Evolutionary conservation across 2,888 invertebrate genomes (phyloP).

Genomic region (Palloptera scutellata): DNA sequence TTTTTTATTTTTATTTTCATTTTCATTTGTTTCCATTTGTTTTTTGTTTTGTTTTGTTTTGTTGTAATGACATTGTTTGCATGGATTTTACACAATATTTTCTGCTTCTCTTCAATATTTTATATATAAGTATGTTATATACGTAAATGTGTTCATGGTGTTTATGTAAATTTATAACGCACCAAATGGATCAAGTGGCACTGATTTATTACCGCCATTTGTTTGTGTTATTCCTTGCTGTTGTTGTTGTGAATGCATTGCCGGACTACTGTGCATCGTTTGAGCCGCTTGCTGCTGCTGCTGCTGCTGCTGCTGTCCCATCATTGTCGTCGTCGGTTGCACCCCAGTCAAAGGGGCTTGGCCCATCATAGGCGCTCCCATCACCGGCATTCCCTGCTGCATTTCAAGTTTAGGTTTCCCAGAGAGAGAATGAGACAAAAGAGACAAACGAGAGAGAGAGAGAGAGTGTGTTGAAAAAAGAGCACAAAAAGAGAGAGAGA

Average conservation of each 20-base stretch:
- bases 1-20: conserved; percentile 9
- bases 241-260: conserved; percentile 54
- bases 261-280: conserved; percentile 53
- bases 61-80: neutral
- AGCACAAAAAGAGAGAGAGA: conserved; percentile 2
- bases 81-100: conserved; percentile 10
- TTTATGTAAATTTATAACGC: conserved; percentile 60
- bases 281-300: conserved; percentile 17
- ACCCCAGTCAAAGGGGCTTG: conserved; percentile 64
- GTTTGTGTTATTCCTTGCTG: conserved; percentile 42
- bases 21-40: too few species aligned
- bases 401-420: neutral
- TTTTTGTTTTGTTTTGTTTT: conserved; percentile 20
- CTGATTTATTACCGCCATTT: conserved; percentile 64
- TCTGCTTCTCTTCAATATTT: conserved; percentile 7
- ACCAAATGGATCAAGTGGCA: conserved; percentile 68
- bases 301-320: conserved; percentile 50
- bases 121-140: conserved; percentile 19
- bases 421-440: too few species aligned
- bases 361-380: conserved; percentile 63
- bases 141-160: conserved; percentile 18
- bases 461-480: too few species aligned
- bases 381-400: conserved; percentile 64
- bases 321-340: conserved; percentile 55
- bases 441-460: too few species aligned